Evolutionary conservation across 2,888 invertebrate species (phyloP).

Genomic region (Bruchidius siliquastri): DNA sequence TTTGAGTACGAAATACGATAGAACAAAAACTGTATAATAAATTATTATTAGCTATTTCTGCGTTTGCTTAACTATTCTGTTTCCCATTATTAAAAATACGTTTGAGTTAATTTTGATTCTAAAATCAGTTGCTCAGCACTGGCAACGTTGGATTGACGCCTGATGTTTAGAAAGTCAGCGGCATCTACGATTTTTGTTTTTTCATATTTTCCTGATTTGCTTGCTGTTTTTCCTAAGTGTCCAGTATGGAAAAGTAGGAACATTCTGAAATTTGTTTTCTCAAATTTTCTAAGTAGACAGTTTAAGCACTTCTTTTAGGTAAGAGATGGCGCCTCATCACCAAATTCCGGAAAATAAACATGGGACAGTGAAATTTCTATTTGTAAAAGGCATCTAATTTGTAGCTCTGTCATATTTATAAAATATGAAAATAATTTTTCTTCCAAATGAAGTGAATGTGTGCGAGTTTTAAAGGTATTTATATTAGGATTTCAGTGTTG

Average conservation of each 20-base stretch:
- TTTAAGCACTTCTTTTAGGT: not conserved
- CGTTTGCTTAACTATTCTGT: too few species aligned
- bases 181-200: not conserved
- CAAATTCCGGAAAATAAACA: not conserved
- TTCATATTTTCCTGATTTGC: not conserved
- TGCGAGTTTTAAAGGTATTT: conserved; percentile 27
- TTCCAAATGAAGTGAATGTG: conserved; percentile 19
- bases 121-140: not conserved
- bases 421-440: conserved; percentile 34
- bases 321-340: not conserved
- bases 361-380: not conserved
- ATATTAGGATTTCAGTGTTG: conserved; percentile 23
- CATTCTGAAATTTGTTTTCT: not conserved
- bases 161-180: not conserved
- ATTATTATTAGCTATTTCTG: too few species aligned
- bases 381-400: not conserved
- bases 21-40: too few species aligned
- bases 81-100: too few species aligned
- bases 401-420: not conserved
- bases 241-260: not conserved
- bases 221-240: not conserved
- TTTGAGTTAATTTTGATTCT: too few species aligned
- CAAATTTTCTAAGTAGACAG: not conserved
- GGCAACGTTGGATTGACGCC: not conserved
- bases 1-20: too few species aligned